A percentile compares a stretch with the other conserved stretches of the same genome.
phyloP scores from a whole-genome alignment of 2,113 vertebrate genomes.

The Piaya cayana region DNA sequence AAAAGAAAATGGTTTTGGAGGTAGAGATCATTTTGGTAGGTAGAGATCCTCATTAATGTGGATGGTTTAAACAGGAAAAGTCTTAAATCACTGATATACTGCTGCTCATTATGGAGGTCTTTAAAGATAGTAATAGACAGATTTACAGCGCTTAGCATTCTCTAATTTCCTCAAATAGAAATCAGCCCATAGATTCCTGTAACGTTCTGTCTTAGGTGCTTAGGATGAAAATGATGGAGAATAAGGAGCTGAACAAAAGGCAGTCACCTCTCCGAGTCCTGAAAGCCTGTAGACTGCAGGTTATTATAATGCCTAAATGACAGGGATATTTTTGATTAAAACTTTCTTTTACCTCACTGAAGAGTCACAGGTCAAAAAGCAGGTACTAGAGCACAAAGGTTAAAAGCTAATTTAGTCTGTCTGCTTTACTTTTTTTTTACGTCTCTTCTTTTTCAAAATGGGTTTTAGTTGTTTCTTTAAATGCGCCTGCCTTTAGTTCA shows the following conservation, averaged over 20 bases:
- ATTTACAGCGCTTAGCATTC: neutral
- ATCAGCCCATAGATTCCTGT: neutral
- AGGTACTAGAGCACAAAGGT: neutral
- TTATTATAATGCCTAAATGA: constrained; percentile 21
- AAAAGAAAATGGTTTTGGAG: constrained; percentile 19
- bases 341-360: neutral
- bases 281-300: constrained; percentile 23
- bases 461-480: constrained; percentile 39
- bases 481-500: constrained; percentile 23
- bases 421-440: constrained; percentile 14
- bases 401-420: constrained; percentile 36
- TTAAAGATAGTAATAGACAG: neutral
- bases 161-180: neutral
- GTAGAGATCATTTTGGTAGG: neutral
- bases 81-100: neutral
- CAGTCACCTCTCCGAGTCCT: neutral
- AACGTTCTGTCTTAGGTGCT: neutral
- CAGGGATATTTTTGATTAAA: constrained; percentile 5
- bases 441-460: constrained; percentile 39
- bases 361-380: constrained; percentile 22
- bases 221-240: constrained; percentile 12
- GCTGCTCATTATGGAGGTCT: neutral
- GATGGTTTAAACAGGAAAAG: neutral
- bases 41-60: neutral
- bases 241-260: neutral